A percentile compares a stretch with the other conserved stretches of the same genome.
These are phyloP conservation scores for Belonocnema kinseyi DNA, from an alignment of 1,140 invertebrate species.

Conservation along the genomic window DNA sequence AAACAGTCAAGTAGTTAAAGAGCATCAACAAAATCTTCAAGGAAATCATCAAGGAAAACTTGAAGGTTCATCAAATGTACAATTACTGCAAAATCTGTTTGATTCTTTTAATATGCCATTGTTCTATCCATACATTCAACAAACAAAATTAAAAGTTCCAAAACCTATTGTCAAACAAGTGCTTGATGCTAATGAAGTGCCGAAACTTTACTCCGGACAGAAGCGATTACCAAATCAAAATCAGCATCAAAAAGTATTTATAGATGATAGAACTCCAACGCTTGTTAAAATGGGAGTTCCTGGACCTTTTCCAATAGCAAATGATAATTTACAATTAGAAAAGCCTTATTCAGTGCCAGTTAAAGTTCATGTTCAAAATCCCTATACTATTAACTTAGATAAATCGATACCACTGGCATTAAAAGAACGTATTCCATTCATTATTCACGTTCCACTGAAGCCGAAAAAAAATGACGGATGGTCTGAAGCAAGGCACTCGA, in stretches of 20 bases:
- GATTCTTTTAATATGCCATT: too few relatives aligned
- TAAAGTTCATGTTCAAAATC: not conserved
- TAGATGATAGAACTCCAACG: not conserved
- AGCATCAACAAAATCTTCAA: not conserved
- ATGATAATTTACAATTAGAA: not conserved
- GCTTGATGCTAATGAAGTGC: not conserved
- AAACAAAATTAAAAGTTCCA: not conserved
- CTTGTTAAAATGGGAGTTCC: not conserved
- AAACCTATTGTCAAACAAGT: not conserved
- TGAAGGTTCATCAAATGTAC: not conserved
- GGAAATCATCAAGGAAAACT: not conserved
- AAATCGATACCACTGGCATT: constrained; percentile 7
- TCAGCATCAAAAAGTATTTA: not conserved
- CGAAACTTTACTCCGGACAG: not conserved
- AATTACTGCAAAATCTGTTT: not conserved
- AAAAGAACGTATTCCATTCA: not conserved
- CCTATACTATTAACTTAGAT: not conserved
- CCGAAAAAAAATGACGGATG: not conserved
- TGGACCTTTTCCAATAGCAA: not conserved
- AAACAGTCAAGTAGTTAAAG: too few relatives aligned
- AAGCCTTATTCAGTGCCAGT: too few relatives aligned
- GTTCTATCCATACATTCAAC: not conserved
- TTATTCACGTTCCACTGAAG: constrained; percentile 1
- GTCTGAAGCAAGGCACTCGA: not conserved
- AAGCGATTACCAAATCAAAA: not conserved